A percentile compares a stretch with the other conserved stretches of the same genome.
Conservation (phyloP, 2,113 vertebrate genomes). For the Tamias sibiricus region DNA sequence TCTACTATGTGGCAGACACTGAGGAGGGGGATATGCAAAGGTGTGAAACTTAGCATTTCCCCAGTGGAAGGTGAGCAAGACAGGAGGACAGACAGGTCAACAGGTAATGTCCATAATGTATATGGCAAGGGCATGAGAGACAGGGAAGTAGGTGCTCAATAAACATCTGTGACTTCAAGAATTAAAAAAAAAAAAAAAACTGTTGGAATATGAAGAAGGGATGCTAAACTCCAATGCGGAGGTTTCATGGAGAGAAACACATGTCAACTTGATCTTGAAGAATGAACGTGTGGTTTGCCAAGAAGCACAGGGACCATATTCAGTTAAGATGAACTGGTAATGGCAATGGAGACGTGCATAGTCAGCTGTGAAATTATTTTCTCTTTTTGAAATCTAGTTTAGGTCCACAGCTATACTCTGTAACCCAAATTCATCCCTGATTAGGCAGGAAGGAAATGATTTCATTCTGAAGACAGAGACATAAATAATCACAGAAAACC, state of each 20-base stretch:
- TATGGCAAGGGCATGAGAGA: not conserved
- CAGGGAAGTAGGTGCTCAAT: not conserved
- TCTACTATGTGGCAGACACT: not conserved
- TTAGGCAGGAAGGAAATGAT: conserved; percentile 79
- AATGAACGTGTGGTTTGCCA: not conserved
- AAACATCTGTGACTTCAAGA: not conserved
- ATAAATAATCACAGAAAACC: conserved; percentile 77
- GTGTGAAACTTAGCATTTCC: not conserved
- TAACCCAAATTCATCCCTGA: conserved; percentile 74
- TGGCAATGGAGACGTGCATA: conserved; percentile 13
- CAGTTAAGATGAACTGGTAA: not conserved
- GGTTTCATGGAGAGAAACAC: not conserved
- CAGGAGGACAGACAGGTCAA: not conserved
- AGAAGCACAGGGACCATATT: not conserved
- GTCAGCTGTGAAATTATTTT: conserved; percentile 70
- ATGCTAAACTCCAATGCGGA: not conserved
- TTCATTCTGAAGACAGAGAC: conserved; percentile 74
- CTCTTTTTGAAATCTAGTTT: conserved; percentile 53
- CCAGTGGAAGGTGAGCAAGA: not conserved
- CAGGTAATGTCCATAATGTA: not conserved
- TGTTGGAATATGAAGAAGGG: not conserved
- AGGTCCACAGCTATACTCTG: conserved; percentile 58
- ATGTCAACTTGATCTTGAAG: not conserved
- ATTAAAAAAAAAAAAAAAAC: not conserved
- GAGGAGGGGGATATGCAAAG: not conserved